Base-by-base conservation (phyloP, 2,888 invertebrate genomes). In the Drosophila mettleri region DNA sequence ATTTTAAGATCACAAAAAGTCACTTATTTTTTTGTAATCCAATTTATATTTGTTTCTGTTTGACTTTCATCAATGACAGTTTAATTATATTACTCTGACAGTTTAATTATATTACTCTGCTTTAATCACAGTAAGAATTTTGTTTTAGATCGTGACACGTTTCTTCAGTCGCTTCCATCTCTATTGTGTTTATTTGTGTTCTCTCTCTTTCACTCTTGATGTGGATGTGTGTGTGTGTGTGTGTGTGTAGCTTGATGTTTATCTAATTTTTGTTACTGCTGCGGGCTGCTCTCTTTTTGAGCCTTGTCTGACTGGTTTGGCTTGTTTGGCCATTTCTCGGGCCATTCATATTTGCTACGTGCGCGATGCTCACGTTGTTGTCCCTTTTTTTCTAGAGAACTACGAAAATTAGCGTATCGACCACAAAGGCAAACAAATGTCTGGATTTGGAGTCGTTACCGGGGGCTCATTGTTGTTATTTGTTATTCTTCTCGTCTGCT, bases 361-460 rank as follows among this genome's bases (percentile, higher is more conserved):
- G 70, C 61, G 72, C 72, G 58, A 53, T 39, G 69, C 66, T 64
- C 59, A 62, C 36, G 57, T 61, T 58, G 68, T 65, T 67, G 68
- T 65, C 58, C 69, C 78, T 84, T 77, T 79, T 79, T 81, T 78
- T 79, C 68, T 51, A 34, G 59, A 61, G 73, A 84, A 84, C 78
- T 78, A 82, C 67, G 70, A 76, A 85, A 85, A 85, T 85, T 85
- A 87, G 87, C 85, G 85, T 87, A 87, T 85, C 78, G 81, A 80
- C 87, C 86, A 85, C 82, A 77, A 87, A 82, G 69, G 58, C 76
- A 84, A 85, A 87, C 75, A 84, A 75, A 72, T 46, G 66, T 70
- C 71, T 71, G 66, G 39, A 33, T 48, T n/a, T n/a, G n/a, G 51
- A 45, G 48, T 54, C 18, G 48, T 24, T 48, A 65, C 31, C 46